A percentile compares a stretch with the other conserved stretches of the same genome.
Conservation (phyloP, 2,888 invertebrate species). For the Leptura quadrifasciata region DNA sequence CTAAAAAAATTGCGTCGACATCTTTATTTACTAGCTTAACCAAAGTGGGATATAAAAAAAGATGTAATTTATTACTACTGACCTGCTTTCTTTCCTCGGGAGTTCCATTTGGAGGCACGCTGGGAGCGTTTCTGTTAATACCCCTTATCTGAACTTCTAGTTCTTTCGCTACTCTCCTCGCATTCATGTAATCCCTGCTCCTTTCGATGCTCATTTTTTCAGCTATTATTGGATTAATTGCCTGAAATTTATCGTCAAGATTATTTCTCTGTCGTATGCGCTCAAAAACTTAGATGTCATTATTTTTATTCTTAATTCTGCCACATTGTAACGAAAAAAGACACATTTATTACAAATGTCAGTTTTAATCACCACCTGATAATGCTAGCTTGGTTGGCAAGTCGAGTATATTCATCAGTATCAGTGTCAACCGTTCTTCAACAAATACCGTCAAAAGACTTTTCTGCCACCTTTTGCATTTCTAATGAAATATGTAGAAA, state of each 20-base stretch:
- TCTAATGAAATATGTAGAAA: no score
- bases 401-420: no score
- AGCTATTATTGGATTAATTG: conserved; percentile 86
- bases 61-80: conserved; percentile 34
- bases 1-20: conserved; percentile 72
- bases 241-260: conserved; percentile 58
- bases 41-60: background rate
- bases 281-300: no score
- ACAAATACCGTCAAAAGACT: no score
- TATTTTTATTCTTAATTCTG: no score
- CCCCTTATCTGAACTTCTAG: conserved; percentile 96
- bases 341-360: no score
- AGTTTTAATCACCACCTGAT: no score
- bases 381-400: no score
- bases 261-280: background rate
- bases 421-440: no score
- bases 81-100: conserved; percentile 96
- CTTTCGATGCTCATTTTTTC: conserved; percentile 99
- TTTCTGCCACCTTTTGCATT: no score
- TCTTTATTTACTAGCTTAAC: background rate
- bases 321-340: no score
- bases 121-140: conserved; percentile 95
- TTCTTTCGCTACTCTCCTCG: conserved; percentile 95
- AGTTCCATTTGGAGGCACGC: conserved; percentile 94
- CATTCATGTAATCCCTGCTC: conserved; percentile 98